These are phyloP conservation scores for Heliconius sara DNA, from an alignment of 2,888 invertebrate species.

Conservation along the genomic window DNA sequence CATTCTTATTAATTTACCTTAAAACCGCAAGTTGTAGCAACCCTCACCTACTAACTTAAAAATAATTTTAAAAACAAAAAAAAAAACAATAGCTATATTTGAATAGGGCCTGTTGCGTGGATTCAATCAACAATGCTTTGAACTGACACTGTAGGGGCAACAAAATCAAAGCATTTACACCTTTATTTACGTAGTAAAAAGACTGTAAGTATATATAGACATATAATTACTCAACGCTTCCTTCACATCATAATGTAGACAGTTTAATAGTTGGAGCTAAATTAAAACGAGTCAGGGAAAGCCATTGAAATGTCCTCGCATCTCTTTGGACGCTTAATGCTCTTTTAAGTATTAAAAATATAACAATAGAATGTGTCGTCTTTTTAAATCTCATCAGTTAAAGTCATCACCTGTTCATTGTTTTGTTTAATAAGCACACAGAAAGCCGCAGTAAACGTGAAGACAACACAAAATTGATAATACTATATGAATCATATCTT, in stretches of 20 bases:
- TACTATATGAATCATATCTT: slow-evolving; percentile 14
- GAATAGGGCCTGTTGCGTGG: slow-evolving; percentile 67
- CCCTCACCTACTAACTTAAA: slow-evolving; percentile 60
- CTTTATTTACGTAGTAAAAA: slow-evolving; percentile 28
- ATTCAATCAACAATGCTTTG: slow-evolving; percentile 72
- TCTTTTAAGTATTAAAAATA: slow-evolving; percentile 48
- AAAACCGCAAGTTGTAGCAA: slow-evolving; percentile 42
- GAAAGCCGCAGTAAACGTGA: neutral
- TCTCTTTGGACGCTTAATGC: slow-evolving; percentile 53
- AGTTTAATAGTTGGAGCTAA: slow-evolving; percentile 58
- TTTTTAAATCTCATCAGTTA: slow-evolving; percentile 45
- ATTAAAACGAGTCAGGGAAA: slow-evolving; percentile 56
- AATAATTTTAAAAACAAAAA: slow-evolving; percentile 63
- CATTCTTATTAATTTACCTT: slow-evolving; percentile 34
- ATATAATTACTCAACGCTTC: slow-evolving; percentile 33
- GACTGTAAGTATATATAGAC: neutral
- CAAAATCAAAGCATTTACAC: slow-evolving; percentile 24
- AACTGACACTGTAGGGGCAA: slow-evolving; percentile 34
- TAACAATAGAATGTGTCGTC: slow-evolving; percentile 39
- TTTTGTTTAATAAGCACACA: slow-evolving; percentile 25
- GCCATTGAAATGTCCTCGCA: slow-evolving; percentile 58
- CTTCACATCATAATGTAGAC: slow-evolving; percentile 48
- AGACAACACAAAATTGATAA: slow-evolving; percentile 18
- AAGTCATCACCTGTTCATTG: slow-evolving; percentile 38
- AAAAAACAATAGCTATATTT: slow-evolving; percentile 71